Evolutionary conservation across 2,113 vertebrate species (phyloP).

Genomic region (Menura novaehollandiae): DNA sequence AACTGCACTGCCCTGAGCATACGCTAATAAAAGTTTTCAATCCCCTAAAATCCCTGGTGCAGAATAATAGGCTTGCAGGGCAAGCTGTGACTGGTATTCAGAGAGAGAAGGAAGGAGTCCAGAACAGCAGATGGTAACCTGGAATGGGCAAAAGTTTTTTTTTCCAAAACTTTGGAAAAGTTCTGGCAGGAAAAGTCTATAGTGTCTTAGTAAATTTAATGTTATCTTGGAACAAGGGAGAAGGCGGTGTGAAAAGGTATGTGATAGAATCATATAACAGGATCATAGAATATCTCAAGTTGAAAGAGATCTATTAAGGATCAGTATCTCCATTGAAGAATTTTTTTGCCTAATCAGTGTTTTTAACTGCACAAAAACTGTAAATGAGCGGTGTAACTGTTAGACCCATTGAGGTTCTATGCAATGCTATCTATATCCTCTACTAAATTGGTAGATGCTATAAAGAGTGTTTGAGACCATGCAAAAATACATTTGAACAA

Average conservation of each 20-base stretch:
- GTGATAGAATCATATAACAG: neutral
- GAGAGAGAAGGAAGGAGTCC: neutral
- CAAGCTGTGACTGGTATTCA: conserved; percentile 9
- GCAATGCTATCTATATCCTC: neutral
- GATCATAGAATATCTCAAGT: neutral
- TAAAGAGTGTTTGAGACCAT: neutral
- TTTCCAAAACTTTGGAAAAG: neutral
- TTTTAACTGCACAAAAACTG: neutral
- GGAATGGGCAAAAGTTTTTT: neutral
- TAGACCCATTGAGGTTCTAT: neutral
- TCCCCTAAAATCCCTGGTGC: neutral
- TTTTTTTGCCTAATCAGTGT: neutral
- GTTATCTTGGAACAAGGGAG: neutral
- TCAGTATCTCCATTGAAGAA: neutral
- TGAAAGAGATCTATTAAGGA: neutral
- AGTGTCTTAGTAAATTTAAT: neutral
- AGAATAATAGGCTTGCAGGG: neutral
- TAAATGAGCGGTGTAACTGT: neutral
- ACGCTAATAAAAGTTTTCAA: neutral
- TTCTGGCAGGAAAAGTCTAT: neutral
- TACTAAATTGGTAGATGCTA: neutral
- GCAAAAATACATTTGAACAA: neutral
- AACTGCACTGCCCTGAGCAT: neutral
- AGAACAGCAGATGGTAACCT: conserved; percentile 22
- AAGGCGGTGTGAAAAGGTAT: neutral